Conservation (phyloP, 2,797 vertebrate species). For the Lagorchestes hirsutus region DNA sequence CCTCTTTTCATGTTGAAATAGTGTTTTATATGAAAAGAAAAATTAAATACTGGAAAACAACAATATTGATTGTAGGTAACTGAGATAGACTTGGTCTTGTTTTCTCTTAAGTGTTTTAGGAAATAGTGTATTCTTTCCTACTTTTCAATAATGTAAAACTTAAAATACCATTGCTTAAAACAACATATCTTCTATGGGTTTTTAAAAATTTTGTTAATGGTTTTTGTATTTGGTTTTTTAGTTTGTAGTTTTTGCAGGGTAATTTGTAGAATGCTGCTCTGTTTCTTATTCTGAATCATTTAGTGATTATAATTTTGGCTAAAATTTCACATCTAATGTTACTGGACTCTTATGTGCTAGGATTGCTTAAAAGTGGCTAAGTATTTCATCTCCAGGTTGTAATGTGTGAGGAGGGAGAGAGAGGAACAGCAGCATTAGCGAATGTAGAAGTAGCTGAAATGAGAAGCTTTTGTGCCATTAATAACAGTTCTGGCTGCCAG, state of each 20-base stretch:
- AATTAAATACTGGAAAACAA: not conserved
- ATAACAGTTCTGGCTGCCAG: slow-evolving; percentile 91
- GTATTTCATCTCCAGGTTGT: slow-evolving; percentile 71
- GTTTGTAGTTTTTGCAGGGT: not conserved
- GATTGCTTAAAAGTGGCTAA: slow-evolving; percentile 29
- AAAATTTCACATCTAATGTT: not conserved
- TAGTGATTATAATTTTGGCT: not conserved
- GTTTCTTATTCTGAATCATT: not conserved
- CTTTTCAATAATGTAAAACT: not conserved
- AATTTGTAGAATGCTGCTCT: not conserved
- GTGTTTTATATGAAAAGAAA: not conserved
- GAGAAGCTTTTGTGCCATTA: slow-evolving; percentile 94
- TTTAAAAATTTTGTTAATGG: not conserved
- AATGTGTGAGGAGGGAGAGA: slow-evolving; percentile 71
- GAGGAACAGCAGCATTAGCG: slow-evolving; percentile 83
- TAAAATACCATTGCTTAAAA: not conserved
- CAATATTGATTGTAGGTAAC: not conserved
- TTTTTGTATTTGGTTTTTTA: not conserved
- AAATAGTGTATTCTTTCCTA: not conserved
- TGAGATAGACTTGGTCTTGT: no score
- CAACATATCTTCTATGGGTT: not conserved
- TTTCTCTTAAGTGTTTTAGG: slow-evolving; percentile 6
- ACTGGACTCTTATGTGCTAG: slow-evolving; percentile 4
- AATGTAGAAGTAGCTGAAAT: slow-evolving; percentile 87
- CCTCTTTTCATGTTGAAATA: no score